These are phyloP conservation scores for Sinotaia quadrata DNA, from an alignment of 2,888 invertebrate genomes.

Conservation along the genomic window DNA sequence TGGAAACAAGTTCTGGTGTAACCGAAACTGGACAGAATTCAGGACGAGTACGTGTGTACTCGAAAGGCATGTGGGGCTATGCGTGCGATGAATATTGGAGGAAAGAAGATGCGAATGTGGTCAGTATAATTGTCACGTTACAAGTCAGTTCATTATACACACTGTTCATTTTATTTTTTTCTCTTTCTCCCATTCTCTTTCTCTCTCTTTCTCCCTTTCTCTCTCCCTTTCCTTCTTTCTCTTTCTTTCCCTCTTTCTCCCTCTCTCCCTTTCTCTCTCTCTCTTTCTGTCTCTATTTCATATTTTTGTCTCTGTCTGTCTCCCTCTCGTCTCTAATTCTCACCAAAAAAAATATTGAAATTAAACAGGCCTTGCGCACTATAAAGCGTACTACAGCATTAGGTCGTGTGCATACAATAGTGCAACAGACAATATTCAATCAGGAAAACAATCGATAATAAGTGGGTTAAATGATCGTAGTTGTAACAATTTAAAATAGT, in stretches of 20 bases:
- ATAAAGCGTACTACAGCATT: too few relatives aligned
- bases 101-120: slow-evolving; percentile 48
- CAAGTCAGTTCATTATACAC: not conserved
- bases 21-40: too few relatives aligned
- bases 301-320: not conserved
- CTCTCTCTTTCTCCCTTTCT: slow-evolving; percentile 6
- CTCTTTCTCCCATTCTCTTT: not conserved
- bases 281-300: not conserved
- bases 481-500: too few relatives aligned
- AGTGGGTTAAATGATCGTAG: too few relatives aligned
- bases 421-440: too few relatives aligned
- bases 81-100: slow-evolving; percentile 55
- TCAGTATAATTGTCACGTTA: slow-evolving; percentile 32
- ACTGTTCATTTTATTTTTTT: not conserved
- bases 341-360: too few relatives aligned
- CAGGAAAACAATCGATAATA: too few relatives aligned
- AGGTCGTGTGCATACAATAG: too few relatives aligned
- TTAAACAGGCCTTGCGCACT: too few relatives aligned
- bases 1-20: slow-evolving; percentile 11
- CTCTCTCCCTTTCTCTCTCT: not conserved
- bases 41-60: slow-evolving; percentile 20
- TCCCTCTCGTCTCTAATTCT: not conserved
- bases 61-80: slow-evolving; percentile 43
- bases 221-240: slow-evolving; percentile 6
- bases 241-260: slow-evolving; percentile 16